Conservation (phyloP, 2,113 vertebrate genomes). For the Osmerus eperlanus region DNA sequence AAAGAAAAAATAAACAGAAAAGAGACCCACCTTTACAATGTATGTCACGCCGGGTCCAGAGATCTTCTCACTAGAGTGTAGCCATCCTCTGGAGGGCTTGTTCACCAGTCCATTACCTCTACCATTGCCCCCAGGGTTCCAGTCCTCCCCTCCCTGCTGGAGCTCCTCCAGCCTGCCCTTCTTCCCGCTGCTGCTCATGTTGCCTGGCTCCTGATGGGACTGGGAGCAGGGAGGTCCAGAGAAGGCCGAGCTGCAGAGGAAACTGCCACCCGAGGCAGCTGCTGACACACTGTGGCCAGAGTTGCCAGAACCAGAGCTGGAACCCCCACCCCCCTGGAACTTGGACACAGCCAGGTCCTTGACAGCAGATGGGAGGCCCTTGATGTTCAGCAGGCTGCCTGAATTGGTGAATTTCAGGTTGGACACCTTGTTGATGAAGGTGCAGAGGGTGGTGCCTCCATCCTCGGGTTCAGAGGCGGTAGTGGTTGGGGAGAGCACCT, state of each 20-base stretch:
- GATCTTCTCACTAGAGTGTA: constrained; percentile 93
- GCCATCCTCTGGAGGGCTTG: constrained; percentile 85
- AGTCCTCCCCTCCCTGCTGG: constrained; percentile 78
- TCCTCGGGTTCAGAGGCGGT: constrained; percentile 80
- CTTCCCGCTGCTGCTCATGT: constrained; percentile 78
- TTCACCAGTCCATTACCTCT: constrained; percentile 66
- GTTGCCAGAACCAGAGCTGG: constrained; percentile 67
- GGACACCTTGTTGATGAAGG: constrained; percentile 98
- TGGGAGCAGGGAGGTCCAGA: constrained; percentile 61
- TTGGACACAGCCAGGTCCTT: constrained; percentile 95
- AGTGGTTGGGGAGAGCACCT: constrained; percentile 71
- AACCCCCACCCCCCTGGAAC: constrained; percentile 86
- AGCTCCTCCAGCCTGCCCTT: constrained; percentile 79
- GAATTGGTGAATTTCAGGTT: constrained; percentile 95
- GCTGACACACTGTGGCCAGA: constrained; percentile 72
- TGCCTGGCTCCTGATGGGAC: constrained; percentile 79
- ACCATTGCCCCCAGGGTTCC: constrained; percentile 72
- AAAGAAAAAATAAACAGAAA: constrained; percentile 32
- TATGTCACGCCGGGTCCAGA: constrained; percentile 96
- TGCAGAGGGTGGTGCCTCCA: constrained; percentile 91
- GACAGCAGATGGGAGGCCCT: constrained; percentile 91
- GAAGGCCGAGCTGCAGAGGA: constrained; percentile 79
- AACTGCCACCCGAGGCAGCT: constrained; percentile 75
- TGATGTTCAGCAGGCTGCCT: constrained; percentile 87
- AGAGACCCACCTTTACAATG: constrained; percentile 90